Evolutionary conservation across 2,113 vertebrate species (phyloP).

Genomic region (Petrocephalus zakoni): DNA sequence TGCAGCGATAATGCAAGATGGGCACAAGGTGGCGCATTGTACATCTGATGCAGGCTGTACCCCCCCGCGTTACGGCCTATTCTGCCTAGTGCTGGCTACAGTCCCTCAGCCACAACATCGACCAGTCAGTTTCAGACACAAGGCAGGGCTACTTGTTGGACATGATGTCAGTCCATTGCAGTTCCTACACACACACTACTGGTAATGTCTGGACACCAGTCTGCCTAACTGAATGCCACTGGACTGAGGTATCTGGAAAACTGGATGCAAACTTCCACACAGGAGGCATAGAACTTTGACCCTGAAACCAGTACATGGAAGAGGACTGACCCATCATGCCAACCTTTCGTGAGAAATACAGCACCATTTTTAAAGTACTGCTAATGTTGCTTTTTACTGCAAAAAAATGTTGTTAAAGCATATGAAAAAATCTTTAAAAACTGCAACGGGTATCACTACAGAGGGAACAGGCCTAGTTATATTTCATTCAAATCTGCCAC

Average conservation of each 20-base stretch:
- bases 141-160: background rate
- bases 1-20: background rate
- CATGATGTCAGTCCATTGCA: background rate
- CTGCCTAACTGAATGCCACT: background rate
- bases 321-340: background rate
- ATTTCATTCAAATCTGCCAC: background rate
- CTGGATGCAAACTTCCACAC: background rate
- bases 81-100: background rate
- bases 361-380: background rate
- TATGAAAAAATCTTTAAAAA: background rate
- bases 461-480: background rate
- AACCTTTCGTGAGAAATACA: background rate
- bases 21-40: background rate
- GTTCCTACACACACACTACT: background rate
- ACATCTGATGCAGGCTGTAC: background rate
- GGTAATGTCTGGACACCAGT: background rate
- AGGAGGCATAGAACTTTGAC: background rate
- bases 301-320: background rate
- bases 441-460: background rate
- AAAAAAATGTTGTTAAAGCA: background rate
- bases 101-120: background rate
- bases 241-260: background rate
- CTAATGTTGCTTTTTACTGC: background rate
- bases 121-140: background rate
- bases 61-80: background rate